Base-by-base conservation (phyloP, 2,888 invertebrate genomes). In the Tachina grossa region DNA sequence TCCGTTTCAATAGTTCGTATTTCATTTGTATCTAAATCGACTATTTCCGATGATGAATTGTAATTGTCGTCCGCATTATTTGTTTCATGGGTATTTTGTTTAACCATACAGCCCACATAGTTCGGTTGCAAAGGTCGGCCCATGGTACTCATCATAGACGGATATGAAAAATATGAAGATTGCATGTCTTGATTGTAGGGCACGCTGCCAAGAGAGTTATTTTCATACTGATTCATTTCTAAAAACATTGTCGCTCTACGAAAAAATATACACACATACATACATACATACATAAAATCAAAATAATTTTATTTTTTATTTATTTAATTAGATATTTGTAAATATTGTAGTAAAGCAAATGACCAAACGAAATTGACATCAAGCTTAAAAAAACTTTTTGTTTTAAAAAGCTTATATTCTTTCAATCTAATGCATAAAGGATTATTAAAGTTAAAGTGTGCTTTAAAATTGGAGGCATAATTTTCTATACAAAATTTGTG, bases 1-100 rank as follows among this genome's bases (percentile, higher is more conserved):
- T 89, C 90, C 5, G 92, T 90, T 88, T 92, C 92, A 9, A 92
- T 89, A 9, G 91, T 91, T 87, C 92, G 92, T n/a, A 93, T 93
- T 89, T 93, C 92, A 85, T 92, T 92, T 66, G 93, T 93, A 87
- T 92, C 93, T 84, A 93, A 88, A 74, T 93, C 92, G 9, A 92
- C 92, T 49, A 92, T 92, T 88, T 92, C 90, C 1, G 92, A 92
- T 1, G 92, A 90, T 51, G 91, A 90, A 45, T 90, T 90, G 22
- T 89, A 89, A 77, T 88, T 89, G 72, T 91, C 89, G 63, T 88
- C 88, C 11, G 89, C 88, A 41, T 87, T 89, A 5, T 86, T 83
- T 76, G 89, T 84, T 71, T 88, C 88, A 45, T 89, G 89, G n/a
- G 87, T 89, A 9, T 88, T 84, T 71, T 89, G 88, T 45, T 90